Evolutionary conservation across 2,888 invertebrate species (phyloP).

Genomic region (Chironomus tentans): DNA sequence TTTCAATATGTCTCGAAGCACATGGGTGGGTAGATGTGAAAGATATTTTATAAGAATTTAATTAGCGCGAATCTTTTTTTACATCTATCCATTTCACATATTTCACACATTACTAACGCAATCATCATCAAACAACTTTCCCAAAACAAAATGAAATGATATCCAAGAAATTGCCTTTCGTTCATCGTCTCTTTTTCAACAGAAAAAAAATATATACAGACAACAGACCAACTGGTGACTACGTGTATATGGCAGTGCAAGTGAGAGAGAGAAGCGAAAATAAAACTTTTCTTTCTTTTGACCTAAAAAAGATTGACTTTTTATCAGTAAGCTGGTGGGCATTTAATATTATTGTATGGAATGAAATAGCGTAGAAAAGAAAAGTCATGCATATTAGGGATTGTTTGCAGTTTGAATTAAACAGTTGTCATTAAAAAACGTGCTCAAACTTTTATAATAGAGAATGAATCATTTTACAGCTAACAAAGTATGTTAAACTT

Average conservation of each 20-base stretch:
- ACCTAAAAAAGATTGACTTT: not conserved
- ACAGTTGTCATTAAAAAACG: not conserved
- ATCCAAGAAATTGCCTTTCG: not conserved
- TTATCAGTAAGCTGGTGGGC: not conserved
- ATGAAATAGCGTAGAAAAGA: not conserved
- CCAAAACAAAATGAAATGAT: not conserved
- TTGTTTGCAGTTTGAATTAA: not conserved
- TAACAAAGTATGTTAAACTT: too few relatives aligned
- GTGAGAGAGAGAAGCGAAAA: not conserved
- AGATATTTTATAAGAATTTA: not conserved
- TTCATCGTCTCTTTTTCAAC: not conserved
- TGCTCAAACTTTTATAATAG: not conserved
- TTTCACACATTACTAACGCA: not conserved
- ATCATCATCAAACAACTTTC: conserved; percentile 1
- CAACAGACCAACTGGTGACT: not conserved
- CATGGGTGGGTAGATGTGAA: not conserved
- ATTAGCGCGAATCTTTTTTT: not conserved
- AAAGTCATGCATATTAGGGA: not conserved
- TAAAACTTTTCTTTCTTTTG: not conserved
- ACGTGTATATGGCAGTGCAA: not conserved
- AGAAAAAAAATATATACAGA: not conserved
- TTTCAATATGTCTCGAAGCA: not conserved
- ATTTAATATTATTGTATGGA: not conserved
- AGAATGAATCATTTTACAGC: not conserved
- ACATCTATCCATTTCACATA: not conserved